A percentile compares a stretch with the other conserved stretches of the same genome.
Evolutionary conservation across 2,888 invertebrate species (phyloP).

Genomic region (Zeuzera pyrina): DNA sequence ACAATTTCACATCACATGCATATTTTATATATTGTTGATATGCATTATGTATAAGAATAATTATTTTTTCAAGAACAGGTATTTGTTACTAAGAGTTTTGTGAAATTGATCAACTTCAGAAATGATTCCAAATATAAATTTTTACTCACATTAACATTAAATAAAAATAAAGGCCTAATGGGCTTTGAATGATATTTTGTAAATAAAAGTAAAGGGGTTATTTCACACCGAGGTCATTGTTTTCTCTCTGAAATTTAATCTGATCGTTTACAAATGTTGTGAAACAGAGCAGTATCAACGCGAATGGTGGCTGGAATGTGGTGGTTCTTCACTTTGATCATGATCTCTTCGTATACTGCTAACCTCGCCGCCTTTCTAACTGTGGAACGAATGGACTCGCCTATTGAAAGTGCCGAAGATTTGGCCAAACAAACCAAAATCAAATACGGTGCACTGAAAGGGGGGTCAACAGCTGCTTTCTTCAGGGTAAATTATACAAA

Average conservation of each 20-base stretch:
- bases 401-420: conserved; percentile 96
- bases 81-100: no score
- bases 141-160: no score
- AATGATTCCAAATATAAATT: no score
- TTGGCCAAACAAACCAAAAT: conserved; percentile 97
- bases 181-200: no score
- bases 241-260: no score
- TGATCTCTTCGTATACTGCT: conserved; percentile 97
- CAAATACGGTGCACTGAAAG: conserved; percentile 94
- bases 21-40: background rate
- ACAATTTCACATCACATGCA: background rate
- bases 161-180: no score
- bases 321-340: conserved; percentile 97
- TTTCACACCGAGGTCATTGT: no score
- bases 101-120: no score
- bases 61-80: background rate
- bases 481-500: conserved; percentile 90
- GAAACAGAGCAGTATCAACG: conserved; percentile 85
- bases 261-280: background rate
- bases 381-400: conserved; percentile 93
- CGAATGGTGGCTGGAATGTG: conserved; percentile 93
- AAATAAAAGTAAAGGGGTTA: no score
- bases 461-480: conserved; percentile 95
- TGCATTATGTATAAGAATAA: background rate
- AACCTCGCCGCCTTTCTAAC: conserved; percentile 96